Base-by-base conservation (phyloP, 1,140 invertebrate species). In the Drosophila subobscura region DNA sequence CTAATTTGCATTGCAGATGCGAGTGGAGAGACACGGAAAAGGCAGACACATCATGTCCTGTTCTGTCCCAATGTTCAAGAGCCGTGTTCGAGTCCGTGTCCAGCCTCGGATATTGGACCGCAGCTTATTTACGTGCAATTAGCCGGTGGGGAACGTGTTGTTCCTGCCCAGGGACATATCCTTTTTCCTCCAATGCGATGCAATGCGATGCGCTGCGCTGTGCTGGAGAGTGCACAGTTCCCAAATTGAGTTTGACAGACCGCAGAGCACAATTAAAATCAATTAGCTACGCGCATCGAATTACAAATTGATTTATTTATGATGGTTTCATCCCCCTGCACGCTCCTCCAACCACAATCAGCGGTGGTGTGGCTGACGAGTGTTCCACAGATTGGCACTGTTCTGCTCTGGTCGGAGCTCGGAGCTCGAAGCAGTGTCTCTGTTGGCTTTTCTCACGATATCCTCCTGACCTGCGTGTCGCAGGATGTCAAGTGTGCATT, bases 291-390 rank as follows among this genome's bases (percentile, higher is more conserved):
- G 58, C 68, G 72, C 49, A 77, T 81, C 63, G 78, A 77, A 73
- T 81, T 81, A 81, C 78, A 73, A 73, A 73, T 64, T 77, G 78
- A 71, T 73, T 77, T 67, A 72, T 81, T 73, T 77, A 73, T 77
- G 55, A 73, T 55, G 72, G 55, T 77, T 57, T 40, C 65, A 44
- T 37, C 46, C 61, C 37, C 40, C 5, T 10, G n/a, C 12, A 5
- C 25, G 1, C 10, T 7, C 27, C 27, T 27, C 7, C n/a, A 27
- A 47, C 55, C 66, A 20, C 65, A 57, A 57, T 70, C 44, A 52
- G 20, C 27, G 67, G 14, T 51, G 37, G 65, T 49, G 45, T 23
- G 53, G 66, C 29, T 16, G 42, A n/a, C 42, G 16, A 45, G n/a
- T 52, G 27, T 29, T 56, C 25, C 56, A 23, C 29, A 29, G 65